Conservation (phyloP, 2,113 vertebrate species). For the Forbesichthys agassizii region DNA sequence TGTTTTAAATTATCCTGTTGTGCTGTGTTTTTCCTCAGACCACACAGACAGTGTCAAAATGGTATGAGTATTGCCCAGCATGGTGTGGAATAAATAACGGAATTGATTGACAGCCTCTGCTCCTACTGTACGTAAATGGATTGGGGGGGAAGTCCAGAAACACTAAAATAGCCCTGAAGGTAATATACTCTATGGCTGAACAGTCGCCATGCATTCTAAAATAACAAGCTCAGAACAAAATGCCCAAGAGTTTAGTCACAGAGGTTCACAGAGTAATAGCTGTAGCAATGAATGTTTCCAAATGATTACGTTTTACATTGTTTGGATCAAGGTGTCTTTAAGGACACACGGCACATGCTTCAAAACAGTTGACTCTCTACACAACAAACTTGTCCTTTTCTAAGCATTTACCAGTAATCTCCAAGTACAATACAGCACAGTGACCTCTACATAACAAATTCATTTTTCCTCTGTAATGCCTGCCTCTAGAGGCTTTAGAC, state of each 20-base stretch:
- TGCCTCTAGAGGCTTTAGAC: slow-evolving; percentile 16
- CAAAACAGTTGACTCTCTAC: slow-evolving; percentile 9
- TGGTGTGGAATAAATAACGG: too few relatives aligned
- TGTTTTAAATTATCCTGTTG: not conserved
- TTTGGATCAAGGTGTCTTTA: slow-evolving; percentile 41
- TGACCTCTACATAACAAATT: slow-evolving; percentile 6
- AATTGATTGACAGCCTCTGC: too few relatives aligned
- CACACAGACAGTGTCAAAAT: too few relatives aligned
- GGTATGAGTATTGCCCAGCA: too few relatives aligned
- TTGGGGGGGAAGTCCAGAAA: not conserved
- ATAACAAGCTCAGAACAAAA: slow-evolving; percentile 1
- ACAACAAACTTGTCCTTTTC: slow-evolving; percentile 15
- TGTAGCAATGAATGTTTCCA: slow-evolving; percentile 23
- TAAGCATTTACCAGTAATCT: slow-evolving; percentile 20
- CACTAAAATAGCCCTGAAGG: slow-evolving; percentile 5
- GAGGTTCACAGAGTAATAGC: slow-evolving; percentile 25
- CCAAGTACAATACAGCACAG: slow-evolving; percentile 20
- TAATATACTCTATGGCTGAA: slow-evolving; percentile 19
- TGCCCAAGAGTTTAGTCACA: slow-evolving; percentile 33
- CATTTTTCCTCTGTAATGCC: not conserved
- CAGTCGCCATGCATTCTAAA: slow-evolving; percentile 25
- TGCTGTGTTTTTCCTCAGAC: slow-evolving; percentile 9
- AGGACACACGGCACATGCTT: slow-evolving; percentile 22
- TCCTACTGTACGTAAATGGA: slow-evolving; percentile 8
- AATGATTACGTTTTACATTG: slow-evolving; percentile 30